Percentiles rank a stretch among this genome's conserved stretches.
Evolutionary conservation across 2,113 vertebrate genomes (phyloP).

Genomic region (Aleadryas rufinucha): DNA sequence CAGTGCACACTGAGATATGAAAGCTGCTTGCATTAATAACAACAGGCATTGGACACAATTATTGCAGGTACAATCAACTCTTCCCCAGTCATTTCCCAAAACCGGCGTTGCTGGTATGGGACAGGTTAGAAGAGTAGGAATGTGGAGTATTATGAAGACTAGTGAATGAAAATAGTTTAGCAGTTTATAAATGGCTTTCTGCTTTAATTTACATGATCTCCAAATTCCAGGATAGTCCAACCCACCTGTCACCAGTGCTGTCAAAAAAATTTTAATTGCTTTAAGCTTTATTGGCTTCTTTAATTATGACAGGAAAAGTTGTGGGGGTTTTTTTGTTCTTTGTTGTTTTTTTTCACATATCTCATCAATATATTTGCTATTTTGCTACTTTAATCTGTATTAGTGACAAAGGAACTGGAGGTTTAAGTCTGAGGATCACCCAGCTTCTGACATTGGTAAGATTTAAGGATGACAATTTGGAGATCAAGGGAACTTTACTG

Average conservation of each 20-base stretch:
- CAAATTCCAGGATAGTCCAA: neutral
- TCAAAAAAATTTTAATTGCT: neutral
- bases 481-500: constrained; percentile 20
- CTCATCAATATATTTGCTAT: neutral
- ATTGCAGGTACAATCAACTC: neutral
- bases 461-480: constrained; percentile 7
- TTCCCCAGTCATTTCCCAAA: neutral
- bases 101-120: rapidly evolving
- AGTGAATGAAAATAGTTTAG: neutral
- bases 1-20: neutral
- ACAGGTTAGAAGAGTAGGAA: neutral
- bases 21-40: neutral
- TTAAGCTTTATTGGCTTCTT: neutral
- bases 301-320: neutral
- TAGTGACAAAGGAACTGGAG: neutral
- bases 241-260: neutral
- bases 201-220: neutral
- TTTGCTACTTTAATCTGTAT: neutral
- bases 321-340: neutral
- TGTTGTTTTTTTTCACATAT: neutral
- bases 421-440: neutral
- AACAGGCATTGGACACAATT: neutral
- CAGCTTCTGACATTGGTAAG: neutral
- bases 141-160: neutral
- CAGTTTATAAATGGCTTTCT: neutral